These are phyloP conservation scores for Zygogramma bicolorata DNA, from an alignment of 2,888 invertebrate species.

Conservation along the genomic window DNA sequence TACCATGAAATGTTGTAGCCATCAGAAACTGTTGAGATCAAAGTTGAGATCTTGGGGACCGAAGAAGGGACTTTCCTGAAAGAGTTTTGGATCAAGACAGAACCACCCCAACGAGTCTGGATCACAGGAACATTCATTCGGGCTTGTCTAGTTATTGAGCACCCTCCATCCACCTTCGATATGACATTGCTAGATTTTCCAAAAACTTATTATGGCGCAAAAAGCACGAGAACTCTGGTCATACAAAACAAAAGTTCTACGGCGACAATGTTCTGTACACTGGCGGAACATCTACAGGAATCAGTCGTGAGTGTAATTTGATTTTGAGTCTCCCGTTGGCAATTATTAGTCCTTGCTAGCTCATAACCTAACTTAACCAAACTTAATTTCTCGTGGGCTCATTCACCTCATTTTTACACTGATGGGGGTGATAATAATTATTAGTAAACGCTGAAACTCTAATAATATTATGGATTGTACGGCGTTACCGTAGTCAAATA, in stretches of 20 bases:
- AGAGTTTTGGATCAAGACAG: constrained; percentile 67
- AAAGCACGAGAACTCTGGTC: constrained; percentile 60
- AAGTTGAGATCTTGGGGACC: constrained; percentile 62
- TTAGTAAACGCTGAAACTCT: too few relatives aligned
- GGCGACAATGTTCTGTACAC: constrained; percentile 62
- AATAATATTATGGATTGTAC: too few relatives aligned
- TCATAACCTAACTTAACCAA: too few relatives aligned
- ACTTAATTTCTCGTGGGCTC: too few relatives aligned
- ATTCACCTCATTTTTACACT: too few relatives aligned
- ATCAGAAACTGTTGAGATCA: constrained; percentile 47
- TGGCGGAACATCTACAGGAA: constrained; percentile 57
- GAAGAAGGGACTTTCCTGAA: constrained; percentile 60
- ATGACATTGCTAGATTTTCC: constrained; percentile 66
- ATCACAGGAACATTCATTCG: constrained; percentile 59
- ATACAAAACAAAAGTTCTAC: constrained; percentile 66
- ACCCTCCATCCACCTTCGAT: constrained; percentile 60
- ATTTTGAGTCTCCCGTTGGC: too few relatives aligned
- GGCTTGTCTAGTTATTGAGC: constrained; percentile 61
- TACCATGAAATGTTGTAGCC: constrained; percentile 42
- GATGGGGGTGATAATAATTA: too few relatives aligned
- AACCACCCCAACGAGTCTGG: constrained; percentile 57
- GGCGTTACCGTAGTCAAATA: too few relatives aligned
- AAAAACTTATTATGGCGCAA: constrained; percentile 62
- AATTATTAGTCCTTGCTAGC: too few relatives aligned
- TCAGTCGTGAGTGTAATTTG: constrained; percentile 26